Conservation (phyloP, 1,140 invertebrate genomes). For the Akabosia matsudoensis region DNA sequence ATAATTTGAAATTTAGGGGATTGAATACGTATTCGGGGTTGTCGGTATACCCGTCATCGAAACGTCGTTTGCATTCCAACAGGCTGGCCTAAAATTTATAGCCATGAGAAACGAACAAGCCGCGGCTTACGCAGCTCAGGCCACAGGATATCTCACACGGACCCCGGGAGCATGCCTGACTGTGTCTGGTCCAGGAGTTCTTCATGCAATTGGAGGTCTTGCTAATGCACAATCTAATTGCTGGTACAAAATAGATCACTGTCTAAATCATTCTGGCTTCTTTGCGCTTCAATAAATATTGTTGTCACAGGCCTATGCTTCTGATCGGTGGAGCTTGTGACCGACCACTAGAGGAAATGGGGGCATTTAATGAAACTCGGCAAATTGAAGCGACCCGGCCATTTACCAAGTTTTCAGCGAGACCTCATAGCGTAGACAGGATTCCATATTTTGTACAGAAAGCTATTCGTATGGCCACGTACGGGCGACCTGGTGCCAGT, state of each 20-base stretch:
- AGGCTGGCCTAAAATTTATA: constrained; percentile 82
- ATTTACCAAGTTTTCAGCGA: constrained; percentile 85
- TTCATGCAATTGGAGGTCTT: constrained; percentile 89
- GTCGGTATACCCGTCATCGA: constrained; percentile 94
- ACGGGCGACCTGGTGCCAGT: constrained; percentile 80
- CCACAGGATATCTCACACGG: constrained; percentile 59
- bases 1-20: constrained; percentile 64
- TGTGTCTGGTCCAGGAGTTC: constrained; percentile 90
- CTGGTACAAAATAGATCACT: no score
- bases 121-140: constrained; percentile 76
- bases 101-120: constrained; percentile 97
- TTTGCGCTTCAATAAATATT: no score
- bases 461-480: constrained; percentile 75
- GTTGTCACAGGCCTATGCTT: constrained; percentile 74
- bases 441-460: constrained; percentile 91
- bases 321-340: constrained; percentile 88
- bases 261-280: no score
- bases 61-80: constrained; percentile 79
- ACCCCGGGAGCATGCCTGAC: constrained; percentile 88
- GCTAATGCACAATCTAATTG: constrained; percentile 94
- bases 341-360: constrained; percentile 85
- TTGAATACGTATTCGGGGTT: constrained; percentile 94
- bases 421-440: constrained; percentile 73
- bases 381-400: constrained; percentile 74
- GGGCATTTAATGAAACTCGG: constrained; percentile 82